phyloP scores from a whole-genome alignment of 2,113 vertebrate genomes.

The Dasypus novemcinctus region DNA sequence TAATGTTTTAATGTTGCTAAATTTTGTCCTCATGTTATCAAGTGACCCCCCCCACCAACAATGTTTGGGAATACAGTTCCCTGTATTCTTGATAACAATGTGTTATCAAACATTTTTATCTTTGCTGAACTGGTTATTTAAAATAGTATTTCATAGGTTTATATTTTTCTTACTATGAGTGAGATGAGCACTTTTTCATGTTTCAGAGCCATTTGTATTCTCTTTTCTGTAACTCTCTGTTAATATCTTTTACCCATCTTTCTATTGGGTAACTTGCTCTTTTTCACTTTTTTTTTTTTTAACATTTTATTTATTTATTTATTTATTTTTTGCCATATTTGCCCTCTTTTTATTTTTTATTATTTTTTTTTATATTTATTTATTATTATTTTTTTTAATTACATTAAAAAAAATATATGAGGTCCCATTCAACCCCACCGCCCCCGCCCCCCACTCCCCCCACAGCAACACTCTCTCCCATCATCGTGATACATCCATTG shows the following conservation, averaged over 20 bases:
- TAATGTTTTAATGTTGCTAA: not conserved
- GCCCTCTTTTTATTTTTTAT: too few relatives aligned
- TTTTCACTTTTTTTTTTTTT: too few relatives aligned
- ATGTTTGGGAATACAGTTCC: not conserved
- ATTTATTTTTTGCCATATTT: too few relatives aligned
- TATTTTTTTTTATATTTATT: too few relatives aligned
- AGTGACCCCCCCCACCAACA: not conserved
- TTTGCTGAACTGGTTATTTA: not conserved
- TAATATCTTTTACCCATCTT: not conserved
- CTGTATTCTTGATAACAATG: not conserved
- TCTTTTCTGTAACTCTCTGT: not conserved
- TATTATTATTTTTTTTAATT: too few relatives aligned
- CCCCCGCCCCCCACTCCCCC: too few relatives aligned
- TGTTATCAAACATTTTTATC: not conserved
- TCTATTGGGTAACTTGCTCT: not conserved
- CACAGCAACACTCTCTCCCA: too few relatives aligned
- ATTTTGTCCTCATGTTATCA: not conserved
- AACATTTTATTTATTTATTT: too few relatives aligned
- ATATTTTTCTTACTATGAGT: not conserved
- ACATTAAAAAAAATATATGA: too few relatives aligned
- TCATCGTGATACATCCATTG: too few relatives aligned
- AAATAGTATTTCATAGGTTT: not conserved
- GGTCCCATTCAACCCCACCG: too few relatives aligned
- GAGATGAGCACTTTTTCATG: not conserved
- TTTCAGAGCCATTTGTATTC: not conserved